These are phyloP conservation scores for Limnodromus scolopaceus DNA, from an alignment of 2,797 vertebrate species.

Conservation along the genomic window DNA sequence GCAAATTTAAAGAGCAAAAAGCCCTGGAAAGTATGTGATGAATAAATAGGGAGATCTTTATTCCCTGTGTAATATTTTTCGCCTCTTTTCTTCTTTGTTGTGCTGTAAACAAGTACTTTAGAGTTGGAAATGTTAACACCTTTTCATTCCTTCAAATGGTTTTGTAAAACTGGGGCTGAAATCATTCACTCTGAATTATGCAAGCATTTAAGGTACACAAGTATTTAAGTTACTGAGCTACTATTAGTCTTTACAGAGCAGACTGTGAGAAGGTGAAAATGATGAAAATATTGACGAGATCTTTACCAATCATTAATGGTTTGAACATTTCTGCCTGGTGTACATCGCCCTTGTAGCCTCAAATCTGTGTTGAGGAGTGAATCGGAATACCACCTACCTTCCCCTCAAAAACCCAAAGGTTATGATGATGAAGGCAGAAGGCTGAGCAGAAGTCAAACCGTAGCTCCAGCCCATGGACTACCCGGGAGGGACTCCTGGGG, in stretches of 20 bases:
- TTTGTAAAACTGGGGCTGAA: neutral
- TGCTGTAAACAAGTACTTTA: conserved; percentile 29
- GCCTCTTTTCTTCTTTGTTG: neutral
- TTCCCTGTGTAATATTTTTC: neutral
- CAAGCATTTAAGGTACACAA: neutral
- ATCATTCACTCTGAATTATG: neutral
- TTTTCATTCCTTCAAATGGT: conserved; percentile 5
- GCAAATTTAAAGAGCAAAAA: conserved; percentile 73
- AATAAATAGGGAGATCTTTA: conserved; percentile 62
- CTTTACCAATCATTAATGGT: neutral
- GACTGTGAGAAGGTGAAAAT: neutral
- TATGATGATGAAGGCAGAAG: neutral
- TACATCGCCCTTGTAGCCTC: neutral
- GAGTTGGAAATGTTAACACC: neutral
- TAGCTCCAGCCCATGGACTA: conserved; percentile 56
- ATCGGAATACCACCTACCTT: neutral
- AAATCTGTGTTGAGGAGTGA: neutral
- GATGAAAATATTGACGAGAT: neutral
- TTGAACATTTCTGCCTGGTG: neutral
- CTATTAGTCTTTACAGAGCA: neutral
- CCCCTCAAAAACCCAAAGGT: neutral
- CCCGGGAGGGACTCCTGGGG: conserved; percentile 46
- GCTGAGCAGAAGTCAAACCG: neutral
- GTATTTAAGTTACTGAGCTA: neutral
- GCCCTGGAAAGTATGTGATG: conserved; percentile 36